A percentile compares a stretch with the other conserved stretches of the same genome.
phyloP scores from a whole-genome alignment of 2,797 vertebrate genomes.

The Staurois parvus region DNA sequence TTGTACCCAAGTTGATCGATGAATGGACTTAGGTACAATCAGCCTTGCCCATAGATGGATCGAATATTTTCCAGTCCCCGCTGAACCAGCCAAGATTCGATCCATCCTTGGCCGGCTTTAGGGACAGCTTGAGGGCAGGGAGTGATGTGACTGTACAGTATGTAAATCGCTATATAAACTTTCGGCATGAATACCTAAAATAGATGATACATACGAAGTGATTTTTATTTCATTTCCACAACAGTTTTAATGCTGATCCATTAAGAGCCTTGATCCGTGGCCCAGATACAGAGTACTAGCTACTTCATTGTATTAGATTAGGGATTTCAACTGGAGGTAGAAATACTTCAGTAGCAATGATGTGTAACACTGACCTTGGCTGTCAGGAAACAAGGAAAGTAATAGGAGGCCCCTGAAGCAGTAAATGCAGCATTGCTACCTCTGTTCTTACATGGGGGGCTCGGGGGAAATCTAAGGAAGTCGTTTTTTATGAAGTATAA shows the following conservation, averaged over 20 bases:
- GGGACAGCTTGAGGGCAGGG: no score
- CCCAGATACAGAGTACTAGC: background rate
- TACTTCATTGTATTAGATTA: conserved; percentile 10
- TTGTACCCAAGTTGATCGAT: no score
- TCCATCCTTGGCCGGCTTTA: no score
- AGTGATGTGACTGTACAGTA: no score
- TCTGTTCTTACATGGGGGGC: background rate
- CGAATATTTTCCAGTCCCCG: no score
- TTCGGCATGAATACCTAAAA: no score
- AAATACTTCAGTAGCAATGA: conserved; percentile 42
- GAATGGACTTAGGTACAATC: no score
- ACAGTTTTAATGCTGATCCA: background rate
- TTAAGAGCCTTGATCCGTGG: background rate
- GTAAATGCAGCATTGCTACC: background rate
- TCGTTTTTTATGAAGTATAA: background rate
- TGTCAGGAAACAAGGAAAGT: conserved; percentile 11
- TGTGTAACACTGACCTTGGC: conserved; percentile 47
- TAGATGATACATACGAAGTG: no score
- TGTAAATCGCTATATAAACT: no score
- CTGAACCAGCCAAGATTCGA: no score
- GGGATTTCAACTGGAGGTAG: conserved; percentile 22
- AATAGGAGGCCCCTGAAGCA: conserved; percentile 13
- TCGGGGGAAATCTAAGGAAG: background rate
- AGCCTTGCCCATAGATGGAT: no score
- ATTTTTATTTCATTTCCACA: background rate